These are phyloP conservation scores for Gymnobelideus leadbeateri DNA, from an alignment of 2,113 vertebrate genomes.

Conservation along the genomic window DNA sequence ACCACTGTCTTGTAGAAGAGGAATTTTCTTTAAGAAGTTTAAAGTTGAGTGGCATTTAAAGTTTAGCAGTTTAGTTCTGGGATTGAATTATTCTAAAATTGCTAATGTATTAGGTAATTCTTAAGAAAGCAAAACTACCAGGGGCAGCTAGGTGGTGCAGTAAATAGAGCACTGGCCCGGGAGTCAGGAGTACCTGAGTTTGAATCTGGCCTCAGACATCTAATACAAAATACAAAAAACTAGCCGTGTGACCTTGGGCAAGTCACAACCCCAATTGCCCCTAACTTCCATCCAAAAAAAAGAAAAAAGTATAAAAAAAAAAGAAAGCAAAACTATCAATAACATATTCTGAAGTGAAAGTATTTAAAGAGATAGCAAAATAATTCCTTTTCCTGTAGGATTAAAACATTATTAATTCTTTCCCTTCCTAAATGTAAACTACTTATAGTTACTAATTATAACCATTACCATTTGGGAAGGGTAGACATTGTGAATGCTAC, in stretches of 20 bases:
- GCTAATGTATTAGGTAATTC: constrained; percentile 44
- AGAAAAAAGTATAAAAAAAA: too few species aligned
- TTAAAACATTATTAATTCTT: constrained; percentile 46
- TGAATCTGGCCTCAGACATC: too few species aligned
- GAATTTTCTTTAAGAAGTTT: constrained; percentile 13
- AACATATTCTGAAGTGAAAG: constrained; percentile 39
- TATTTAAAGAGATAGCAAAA: constrained; percentile 39
- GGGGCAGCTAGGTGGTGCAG: too few species aligned
- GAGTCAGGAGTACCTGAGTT: too few species aligned
- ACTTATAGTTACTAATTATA: not conserved
- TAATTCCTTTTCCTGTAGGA: constrained; percentile 10
- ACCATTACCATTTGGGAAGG: too few species aligned
- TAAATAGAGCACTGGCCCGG: too few species aligned
- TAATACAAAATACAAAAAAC: too few species aligned
- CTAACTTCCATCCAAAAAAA: too few species aligned
- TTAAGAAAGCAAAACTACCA: constrained; percentile 57
- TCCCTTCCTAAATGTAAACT: not conserved
- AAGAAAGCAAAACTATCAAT: constrained; percentile 20
- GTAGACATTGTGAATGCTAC: too few species aligned
- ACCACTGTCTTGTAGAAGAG: not conserved
- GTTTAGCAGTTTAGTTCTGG: constrained; percentile 30
- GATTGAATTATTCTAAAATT: constrained; percentile 53
- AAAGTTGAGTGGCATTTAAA: constrained; percentile 26
- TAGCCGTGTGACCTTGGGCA: too few species aligned
- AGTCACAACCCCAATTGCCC: too few species aligned